These are phyloP conservation scores for Bombycilla garrulus DNA, from an alignment of 2,113 vertebrate species.

Conservation along the genomic window DNA sequence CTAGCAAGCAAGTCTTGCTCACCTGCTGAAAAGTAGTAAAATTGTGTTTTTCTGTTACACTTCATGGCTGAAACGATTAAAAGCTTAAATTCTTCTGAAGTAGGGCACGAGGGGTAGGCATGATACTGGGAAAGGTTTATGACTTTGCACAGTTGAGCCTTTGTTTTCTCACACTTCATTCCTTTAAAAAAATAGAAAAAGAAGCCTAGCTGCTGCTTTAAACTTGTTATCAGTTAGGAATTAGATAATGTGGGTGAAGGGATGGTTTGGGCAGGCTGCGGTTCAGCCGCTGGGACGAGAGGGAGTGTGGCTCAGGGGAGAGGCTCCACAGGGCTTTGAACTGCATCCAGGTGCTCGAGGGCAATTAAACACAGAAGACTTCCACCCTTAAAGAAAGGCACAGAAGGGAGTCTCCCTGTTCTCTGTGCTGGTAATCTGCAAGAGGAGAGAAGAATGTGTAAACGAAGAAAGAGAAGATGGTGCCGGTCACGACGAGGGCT, in stretches of 20 bases:
- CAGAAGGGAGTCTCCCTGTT: slow-evolving; percentile 45
- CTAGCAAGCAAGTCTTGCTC: neutral
- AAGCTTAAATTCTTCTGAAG: neutral
- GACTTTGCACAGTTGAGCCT: slow-evolving; percentile 9
- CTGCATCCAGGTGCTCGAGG: neutral
- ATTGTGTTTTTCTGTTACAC: neutral
- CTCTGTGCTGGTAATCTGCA: slow-evolving; percentile 33
- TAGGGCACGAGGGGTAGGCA: neutral
- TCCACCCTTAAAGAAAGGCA: slow-evolving; percentile 57
- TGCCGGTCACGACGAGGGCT: neutral
- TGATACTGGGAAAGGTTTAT: slow-evolving; percentile 16
- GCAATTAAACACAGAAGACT: slow-evolving; percentile 47
- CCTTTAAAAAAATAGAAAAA: neutral
- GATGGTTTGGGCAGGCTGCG: neutral
- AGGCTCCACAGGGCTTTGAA: neutral
- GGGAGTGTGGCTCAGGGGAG: neutral
- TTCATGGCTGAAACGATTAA: neutral
- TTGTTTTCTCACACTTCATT: neutral
- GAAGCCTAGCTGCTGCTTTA: neutral
- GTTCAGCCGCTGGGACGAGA: neutral
- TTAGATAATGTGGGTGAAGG: neutral
- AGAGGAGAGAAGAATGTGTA: slow-evolving; percentile 14
- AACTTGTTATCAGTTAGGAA: neutral
- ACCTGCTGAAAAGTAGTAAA: neutral
- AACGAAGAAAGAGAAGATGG: neutral